Evolutionary conservation across 2,888 invertebrate genomes (phyloP), one percentile per base, ranked within the genome.

Genomic region (Lepidochitona cinerea): DNA sequence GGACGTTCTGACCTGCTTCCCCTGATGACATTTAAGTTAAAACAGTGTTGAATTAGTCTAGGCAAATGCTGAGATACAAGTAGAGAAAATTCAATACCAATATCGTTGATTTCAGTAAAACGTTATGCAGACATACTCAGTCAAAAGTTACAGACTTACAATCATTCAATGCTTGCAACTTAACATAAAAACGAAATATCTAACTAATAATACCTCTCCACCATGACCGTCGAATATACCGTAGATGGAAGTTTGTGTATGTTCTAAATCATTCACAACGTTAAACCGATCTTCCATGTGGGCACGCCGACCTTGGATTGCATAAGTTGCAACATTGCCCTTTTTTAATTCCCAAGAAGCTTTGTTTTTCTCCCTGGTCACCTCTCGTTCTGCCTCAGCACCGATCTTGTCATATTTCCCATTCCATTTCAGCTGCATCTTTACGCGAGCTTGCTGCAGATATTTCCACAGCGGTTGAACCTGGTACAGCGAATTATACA

Each of bases 191-290:
- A 18, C 41, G 18, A 18, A 41, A 41, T 12, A 54, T 12, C 26
- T 54, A 23, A n/a, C 12, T 65, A 14, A 7, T 65, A 32, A 85
- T 87, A 93, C 93, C 90, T 97, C 96, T 53, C 97, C 98, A 69
- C 97, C 98, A 90, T 98, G 97, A 0, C 97, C 97, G 92, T 98
- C 97, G 90, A 97, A 97, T 81, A 98, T 94, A 64, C 97, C 97
- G 92, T 96, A 97, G 74, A 98, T 92, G 29, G 96, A 95, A 71
- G 97, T 94, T 32, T 95, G 96, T 29, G 96, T 96, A 82, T 94
- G 94, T 89, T 95, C 95, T 71, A 96, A 94, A 88, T 96, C 94
- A 90, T 95, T 95, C 81, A 96, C 94, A 70, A 97, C 94, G 72
- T 96, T 96, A 90, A 96, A 97, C 87, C 97, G 93, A 91, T 98